Base-by-base conservation (phyloP, 2,888 invertebrate genomes). In the Geotrupes spiniger region DNA sequence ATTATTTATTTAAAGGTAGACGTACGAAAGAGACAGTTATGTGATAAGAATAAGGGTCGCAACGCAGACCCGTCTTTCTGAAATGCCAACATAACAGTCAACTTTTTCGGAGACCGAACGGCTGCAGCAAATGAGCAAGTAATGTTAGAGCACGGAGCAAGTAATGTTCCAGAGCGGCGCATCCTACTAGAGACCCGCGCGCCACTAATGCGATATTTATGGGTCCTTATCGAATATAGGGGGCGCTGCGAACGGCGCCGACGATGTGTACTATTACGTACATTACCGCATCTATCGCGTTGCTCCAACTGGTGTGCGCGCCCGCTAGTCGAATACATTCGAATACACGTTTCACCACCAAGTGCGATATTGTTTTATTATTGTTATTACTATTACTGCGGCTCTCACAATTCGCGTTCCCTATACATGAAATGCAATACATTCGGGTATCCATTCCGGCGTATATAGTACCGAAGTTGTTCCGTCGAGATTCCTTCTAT, bases 201-300 rank as follows among this genome's bases (percentile, higher is more conserved):
- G 64, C 66, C 66, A 63, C 68, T 68, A 70, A 70, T 69, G 70
- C 61, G 66, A 68, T 69, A 70, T 70, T 70, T 69, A 69, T 68
- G 66, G 66, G 65, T 64, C 66, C 62, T 69, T 69, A 69, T 68
- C 69, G 67, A 64, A 63, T 65, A 62, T 61, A 57, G 59, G 43
- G 39, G 25, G 42, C 48, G 26, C 52, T 50, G 54, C 54, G 57
- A 60, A 59, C 57, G 57, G 51, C 57, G 51, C 52, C 54, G 55
- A 57, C 59, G 59, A 60, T 62, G 60, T 62, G 58, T 60, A 60
- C 64, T 60, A 65, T 64, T 63, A 65, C 63, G 61, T 63, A 62
- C 63, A 65, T 65, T 64, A 60, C 36, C 33, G 25, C 15, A 33
- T 33, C 33, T 33, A 33, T 33, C 15, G 33, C 33, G 12, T 12